Conservation (phyloP, 2,797 vertebrate genomes). For the Pyrocephalus nanus region DNA sequence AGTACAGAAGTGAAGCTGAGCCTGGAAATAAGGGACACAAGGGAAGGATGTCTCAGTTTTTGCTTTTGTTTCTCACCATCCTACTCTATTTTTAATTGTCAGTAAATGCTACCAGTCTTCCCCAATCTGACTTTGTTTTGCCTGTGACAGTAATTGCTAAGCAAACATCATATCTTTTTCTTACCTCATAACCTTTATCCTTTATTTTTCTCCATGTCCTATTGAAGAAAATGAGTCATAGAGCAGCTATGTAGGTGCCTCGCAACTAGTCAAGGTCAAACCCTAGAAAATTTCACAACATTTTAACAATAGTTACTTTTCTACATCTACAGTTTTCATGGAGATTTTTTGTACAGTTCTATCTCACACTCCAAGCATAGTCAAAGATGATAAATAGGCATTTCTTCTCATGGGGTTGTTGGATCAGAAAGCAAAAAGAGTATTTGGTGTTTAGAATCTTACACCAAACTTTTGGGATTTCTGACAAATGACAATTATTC, state of each 20-base stretch:
- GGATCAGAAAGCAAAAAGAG: neutral
- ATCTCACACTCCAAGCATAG: neutral
- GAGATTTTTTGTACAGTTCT: neutral
- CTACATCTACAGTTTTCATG: neutral
- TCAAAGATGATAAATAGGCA: neutral
- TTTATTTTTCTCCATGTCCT: neutral
- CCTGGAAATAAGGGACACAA: neutral
- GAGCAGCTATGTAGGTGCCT: neutral
- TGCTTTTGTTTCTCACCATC: neutral
- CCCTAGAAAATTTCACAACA: neutral
- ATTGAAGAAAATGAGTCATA: neutral
- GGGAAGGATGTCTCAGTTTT: neutral
- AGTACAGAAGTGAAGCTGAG: neutral
- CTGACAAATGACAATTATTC: neutral
- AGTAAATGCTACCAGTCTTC: neutral
- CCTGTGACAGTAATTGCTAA: neutral
- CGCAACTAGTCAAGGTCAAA: neutral
- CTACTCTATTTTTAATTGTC: neutral
- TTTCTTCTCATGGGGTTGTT: neutral
- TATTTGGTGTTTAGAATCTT: neutral
- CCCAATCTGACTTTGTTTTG: neutral
- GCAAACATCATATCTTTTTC: neutral
- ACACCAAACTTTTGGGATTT: neutral
- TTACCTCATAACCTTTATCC: neutral
- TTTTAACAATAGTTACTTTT: neutral